Evolutionary conservation across 2,113 vertebrate genomes (phyloP).

Genomic region (Castor canadensis): DNA sequence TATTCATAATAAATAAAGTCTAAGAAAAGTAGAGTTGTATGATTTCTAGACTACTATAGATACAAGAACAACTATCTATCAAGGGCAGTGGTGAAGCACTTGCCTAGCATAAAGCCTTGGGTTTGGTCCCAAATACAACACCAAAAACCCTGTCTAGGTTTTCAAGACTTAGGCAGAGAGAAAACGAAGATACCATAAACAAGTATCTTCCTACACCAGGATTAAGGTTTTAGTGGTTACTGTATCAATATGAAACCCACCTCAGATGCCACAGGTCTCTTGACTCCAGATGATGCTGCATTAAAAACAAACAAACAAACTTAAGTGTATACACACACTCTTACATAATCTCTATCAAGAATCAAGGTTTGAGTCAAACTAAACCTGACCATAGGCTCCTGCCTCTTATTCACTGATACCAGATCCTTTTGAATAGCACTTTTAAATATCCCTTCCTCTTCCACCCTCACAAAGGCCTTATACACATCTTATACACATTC

Average conservation of each 20-base stretch:
- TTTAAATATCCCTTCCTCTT: no score
- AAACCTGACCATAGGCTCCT: neutral
- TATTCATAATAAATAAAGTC: neutral
- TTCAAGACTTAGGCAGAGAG: neutral
- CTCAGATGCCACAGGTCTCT: conserved; percentile 79
- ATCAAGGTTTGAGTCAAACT: neutral
- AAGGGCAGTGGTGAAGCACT: neutral
- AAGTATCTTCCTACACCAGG: neutral
- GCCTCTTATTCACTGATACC: no score
- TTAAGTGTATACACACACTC: neutral
- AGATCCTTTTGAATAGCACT: no score
- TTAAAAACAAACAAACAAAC: conserved; percentile 8
- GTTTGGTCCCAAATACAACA: neutral
- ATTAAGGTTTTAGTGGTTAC: neutral
- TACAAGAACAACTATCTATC: neutral
- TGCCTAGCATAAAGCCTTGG: no score
- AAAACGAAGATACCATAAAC: neutral
- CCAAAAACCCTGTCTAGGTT: neutral
- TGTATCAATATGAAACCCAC: conserved; percentile 68
- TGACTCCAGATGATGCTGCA: conserved; percentile 77
- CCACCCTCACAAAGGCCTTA: no score
- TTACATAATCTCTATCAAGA: neutral
- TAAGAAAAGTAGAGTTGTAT: neutral
- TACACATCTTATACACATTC: no score
- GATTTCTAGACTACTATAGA: neutral